Conservation (phyloP, 2,888 invertebrate genomes). For the Trileptium ribeirensis region DNA sequence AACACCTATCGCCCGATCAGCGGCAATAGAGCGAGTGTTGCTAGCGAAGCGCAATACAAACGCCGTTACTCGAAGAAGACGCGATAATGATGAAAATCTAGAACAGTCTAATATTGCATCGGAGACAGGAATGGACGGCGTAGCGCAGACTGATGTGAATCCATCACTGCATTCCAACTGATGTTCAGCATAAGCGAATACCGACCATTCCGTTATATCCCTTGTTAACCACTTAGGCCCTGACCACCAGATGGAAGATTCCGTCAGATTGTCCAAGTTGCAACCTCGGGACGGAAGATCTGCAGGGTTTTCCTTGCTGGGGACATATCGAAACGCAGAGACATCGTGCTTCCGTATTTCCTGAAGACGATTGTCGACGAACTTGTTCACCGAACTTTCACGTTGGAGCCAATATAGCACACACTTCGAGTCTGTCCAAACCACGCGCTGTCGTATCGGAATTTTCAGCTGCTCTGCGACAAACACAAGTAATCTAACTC, state of each 20-base stretch:
- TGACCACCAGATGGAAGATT: slow-evolving; percentile 36
- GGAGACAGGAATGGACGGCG: no score
- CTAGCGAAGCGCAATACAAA: no score
- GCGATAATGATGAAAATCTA: no score
- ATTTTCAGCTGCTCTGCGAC: slow-evolving; percentile 32
- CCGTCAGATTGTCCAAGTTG: slow-evolving; percentile 21
- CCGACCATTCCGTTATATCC: not conserved
- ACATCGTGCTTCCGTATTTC: slow-evolving; percentile 35
- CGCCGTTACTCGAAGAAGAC: no score
- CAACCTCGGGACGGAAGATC: no score
- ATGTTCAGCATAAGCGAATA: no score
- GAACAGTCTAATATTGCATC: no score
- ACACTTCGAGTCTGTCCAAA: no score
- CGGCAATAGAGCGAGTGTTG: no score
- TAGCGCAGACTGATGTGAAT: no score
- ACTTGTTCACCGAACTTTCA: slow-evolving; percentile 18
- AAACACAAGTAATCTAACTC: slow-evolving; percentile 24
- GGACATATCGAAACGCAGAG: slow-evolving; percentile 39
- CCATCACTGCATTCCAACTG: no score
- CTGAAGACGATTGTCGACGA: slow-evolving; percentile 38
- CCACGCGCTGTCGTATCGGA: slow-evolving; percentile 18
- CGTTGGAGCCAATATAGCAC: slow-evolving; percentile 37
- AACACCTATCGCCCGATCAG: no score
- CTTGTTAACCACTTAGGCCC: slow-evolving; percentile 38
- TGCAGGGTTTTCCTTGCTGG: slow-evolving; percentile 39